Evolutionary conservation across 2,113 vertebrate species (phyloP), one percentile per base, ranked within the genome.

Genomic region (Mirza zaza): DNA sequence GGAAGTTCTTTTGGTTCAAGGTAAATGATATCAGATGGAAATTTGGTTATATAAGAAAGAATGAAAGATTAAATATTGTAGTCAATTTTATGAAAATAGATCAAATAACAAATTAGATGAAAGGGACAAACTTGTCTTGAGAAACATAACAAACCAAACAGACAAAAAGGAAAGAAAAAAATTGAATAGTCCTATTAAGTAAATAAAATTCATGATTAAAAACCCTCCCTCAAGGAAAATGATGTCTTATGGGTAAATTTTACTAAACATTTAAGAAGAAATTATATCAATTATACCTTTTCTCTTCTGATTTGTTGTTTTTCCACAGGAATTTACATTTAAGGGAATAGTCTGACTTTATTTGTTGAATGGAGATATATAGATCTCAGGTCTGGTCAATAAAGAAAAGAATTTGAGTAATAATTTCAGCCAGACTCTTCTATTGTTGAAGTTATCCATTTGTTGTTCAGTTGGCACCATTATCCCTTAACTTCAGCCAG

Each of bases 221-320:
- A 36, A 39, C 0, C 21, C 92, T 87, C n/a, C 9, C 21, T 67
- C 65, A 88, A 63, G 52, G 39, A 91, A 90, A 93, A 96, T 34
- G 21, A 20, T 57, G 34, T 13, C 8, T 85, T 85, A 77, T 45
- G 36, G 8, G 20, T 75, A 42, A 87, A 87, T 91, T 92, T 70
- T 85, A 76, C 65, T 65, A 93, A 70, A 18, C 5, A 91, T 21
- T 76, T 61, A 88, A 96, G 34, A 50, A 92, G n/a, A 94, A 86
- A 61, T 85, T 52, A 80, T 86, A 29, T 14, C 8, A 77, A 42
- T 39, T 36, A 87, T 61, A 86, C 4, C 48, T 59, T 63, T 48
- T 42, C 8, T 93, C 20, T 83, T 87, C 45, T 91, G 65, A 50
- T 81, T 57, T 89, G 34, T 39, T 61, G 7, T 67, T 91, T 83